Conservation (phyloP, 1,140 invertebrate genomes). For the Leptopilina boulardi region DNA sequence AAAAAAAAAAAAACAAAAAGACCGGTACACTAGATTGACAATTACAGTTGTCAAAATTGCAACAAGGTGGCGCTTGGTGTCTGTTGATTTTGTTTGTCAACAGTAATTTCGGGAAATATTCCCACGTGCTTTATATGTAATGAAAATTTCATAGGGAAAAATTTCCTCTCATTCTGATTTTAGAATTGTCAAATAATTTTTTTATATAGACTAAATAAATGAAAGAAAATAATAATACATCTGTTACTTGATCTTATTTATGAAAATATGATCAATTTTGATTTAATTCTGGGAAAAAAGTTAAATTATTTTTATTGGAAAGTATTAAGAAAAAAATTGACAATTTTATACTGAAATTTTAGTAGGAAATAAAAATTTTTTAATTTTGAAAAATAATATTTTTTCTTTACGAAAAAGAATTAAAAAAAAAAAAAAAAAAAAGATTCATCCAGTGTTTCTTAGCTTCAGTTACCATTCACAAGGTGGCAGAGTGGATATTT, state of each 20-base stretch:
- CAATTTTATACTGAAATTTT: no score
- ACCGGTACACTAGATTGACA: conserved; percentile 28
- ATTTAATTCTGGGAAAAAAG: no score
- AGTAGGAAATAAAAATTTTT: no score
- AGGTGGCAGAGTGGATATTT: conserved; percentile 43
- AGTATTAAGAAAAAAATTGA: no score
- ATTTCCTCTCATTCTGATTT: background rate
- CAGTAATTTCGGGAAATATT: conserved; percentile 36
- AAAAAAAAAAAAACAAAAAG: background rate
- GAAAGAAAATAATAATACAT: no score
- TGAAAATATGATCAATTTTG: no score
- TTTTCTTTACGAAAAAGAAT: background rate
- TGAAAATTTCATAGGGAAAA: conserved; percentile 22
- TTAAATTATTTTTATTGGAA: no score
- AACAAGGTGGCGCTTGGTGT: conserved; percentile 23
- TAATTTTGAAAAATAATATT: no score
- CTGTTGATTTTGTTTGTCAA: conserved; percentile 45
- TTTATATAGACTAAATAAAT: background rate
- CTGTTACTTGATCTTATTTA: no score
- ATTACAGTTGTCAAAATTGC: background rate
- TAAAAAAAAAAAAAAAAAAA: background rate
- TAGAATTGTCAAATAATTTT: background rate
- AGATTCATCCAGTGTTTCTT: background rate
- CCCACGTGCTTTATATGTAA: background rate
- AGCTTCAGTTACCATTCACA: conserved; percentile 33